Evolutionary conservation across 2,888 invertebrate species (phyloP), one percentile per base, ranked within the genome.

Genomic region (Acleris holmiana): DNA sequence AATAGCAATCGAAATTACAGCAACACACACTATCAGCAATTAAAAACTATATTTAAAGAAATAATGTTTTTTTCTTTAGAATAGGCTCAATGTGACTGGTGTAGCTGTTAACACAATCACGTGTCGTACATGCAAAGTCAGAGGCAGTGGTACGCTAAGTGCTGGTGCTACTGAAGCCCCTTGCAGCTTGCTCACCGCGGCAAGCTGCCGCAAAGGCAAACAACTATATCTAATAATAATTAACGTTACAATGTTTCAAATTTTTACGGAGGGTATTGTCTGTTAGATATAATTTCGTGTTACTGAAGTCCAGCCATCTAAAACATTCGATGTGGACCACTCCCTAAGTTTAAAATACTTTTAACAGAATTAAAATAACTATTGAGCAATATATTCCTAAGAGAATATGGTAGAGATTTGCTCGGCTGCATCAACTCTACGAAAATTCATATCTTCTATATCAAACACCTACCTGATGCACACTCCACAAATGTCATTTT

Each of bases 361-460:
- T 88, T 82, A 91, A 92, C 89, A 86, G 88, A 91, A 89, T 86
- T 86, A 91, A 90, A 71, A 67, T 67, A 70, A 89, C 88, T 85
- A 91, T 92, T 92, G 91, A 92, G 91, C 91, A 92, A 91, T 89
- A 90, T 87, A 91, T 89, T 86, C 89, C 74, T 87, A 88, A 82
- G 84, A 88, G 91, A 91, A 91, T 89, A 89, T 87, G 87, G 86
- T 90, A 91, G 89, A 91, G 89, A 88, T 88, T 90, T 91, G 89
- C 91, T 89, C 91, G 86, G 90, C 89, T 91, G 91, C 91, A 89
- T 91, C 89, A 90, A 89, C 86, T 88, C 88, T 89, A 91, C 87
- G 86, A 89, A 87, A 85, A 83, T 83, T 84, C 79, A 82, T 83
- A 83, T 84, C 86, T 86, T 82, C 78, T 78, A 88, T 85, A 88